phyloP scores from a whole-genome alignment of 2,113 vertebrate species.

The Rana temporaria region DNA sequence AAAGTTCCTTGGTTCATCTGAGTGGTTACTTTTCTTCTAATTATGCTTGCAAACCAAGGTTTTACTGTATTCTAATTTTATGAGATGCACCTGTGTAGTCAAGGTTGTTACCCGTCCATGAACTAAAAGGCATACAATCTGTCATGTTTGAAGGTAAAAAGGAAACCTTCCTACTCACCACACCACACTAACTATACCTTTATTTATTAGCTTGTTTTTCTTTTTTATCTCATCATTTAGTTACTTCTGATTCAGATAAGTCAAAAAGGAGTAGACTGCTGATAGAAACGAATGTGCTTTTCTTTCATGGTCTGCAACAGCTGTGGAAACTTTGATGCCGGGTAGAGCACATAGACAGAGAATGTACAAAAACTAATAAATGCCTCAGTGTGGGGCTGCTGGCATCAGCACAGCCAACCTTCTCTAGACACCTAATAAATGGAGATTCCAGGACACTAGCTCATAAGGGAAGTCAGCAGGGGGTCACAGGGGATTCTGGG shows the following conservation, averaged over 20 bases:
- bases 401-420: conserved; percentile 76
- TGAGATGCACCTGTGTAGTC: too few species aligned
- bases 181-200: neutral
- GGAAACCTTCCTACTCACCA: neutral
- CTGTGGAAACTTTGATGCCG: conserved; percentile 80
- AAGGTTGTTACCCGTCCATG: too few species aligned
- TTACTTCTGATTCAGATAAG: neutral
- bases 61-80: too few species aligned
- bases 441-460: conserved; percentile 81
- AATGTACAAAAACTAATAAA: conserved; percentile 83
- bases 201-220: too few species aligned
- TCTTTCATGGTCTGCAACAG: conserved; percentile 70
- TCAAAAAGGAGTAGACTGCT: neutral
- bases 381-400: conserved; percentile 80
- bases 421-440: conserved; percentile 81
- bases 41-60: too few species aligned
- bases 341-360: conserved; percentile 79
- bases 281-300: conserved; percentile 50
- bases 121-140: neutral
- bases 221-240: neutral
- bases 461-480: conserved; percentile 78
- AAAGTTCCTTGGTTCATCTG: too few species aligned
- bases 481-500: conserved; percentile 70
- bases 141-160: neutral
- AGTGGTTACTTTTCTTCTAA: too few species aligned